Conservation (phyloP, 2,797 vertebrate genomes). For the Phrynocephalus guinanensis region DNA sequence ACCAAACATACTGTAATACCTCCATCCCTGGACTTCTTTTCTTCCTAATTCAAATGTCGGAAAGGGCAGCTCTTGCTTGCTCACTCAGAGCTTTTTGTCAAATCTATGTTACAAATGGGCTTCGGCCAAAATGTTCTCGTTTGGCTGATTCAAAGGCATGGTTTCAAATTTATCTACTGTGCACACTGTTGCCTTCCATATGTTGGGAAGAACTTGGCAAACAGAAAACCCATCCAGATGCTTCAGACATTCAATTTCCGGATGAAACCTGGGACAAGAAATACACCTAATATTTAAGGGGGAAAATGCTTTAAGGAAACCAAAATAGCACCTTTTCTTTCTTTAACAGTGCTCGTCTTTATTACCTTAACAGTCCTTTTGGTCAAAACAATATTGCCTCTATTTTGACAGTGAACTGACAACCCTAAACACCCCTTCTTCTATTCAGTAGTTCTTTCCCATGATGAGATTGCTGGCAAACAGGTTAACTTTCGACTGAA, state of each 20-base stretch:
- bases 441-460: conserved; percentile 55
- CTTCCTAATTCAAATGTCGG: neutral
- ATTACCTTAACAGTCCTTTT: neutral
- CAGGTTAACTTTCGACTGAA: conserved; percentile 63
- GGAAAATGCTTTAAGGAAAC: neutral
- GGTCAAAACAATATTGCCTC: conserved; percentile 35
- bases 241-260: conserved; percentile 14
- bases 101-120: neutral
- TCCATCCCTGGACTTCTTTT: neutral
- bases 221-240: neutral
- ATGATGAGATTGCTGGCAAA: conserved; percentile 59
- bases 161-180: neutral
- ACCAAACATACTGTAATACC: neutral
- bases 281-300: conserved; percentile 1
- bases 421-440: conserved; percentile 48
- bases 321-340: conserved; percentile 29
- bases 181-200: neutral
- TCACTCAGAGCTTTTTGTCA: neutral
- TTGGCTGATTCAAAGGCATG: neutral
- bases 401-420: conserved; percentile 48
- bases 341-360: conserved; percentile 13
- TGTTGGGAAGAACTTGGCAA: neutral
- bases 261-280: conserved; percentile 6
- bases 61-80: neutral
- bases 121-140: neutral